Conservation (phyloP, 30 jellyfish, hydroid and myxozoan genomes). For the Calvadosia cruxmelitensis region DNA sequence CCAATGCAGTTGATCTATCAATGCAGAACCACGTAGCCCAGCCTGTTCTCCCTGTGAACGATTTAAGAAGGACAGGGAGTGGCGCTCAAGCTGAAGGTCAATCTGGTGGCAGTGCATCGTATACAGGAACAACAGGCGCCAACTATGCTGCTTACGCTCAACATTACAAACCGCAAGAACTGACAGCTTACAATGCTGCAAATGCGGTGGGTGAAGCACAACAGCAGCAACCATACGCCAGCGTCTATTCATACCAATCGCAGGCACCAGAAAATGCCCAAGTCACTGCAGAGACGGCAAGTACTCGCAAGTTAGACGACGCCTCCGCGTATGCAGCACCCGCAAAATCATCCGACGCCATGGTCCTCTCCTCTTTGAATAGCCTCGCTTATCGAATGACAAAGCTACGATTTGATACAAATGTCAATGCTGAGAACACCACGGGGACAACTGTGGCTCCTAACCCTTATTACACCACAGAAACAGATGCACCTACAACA, state of each 20-base stretch:
- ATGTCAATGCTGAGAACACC: background rate
- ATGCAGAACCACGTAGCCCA: background rate
- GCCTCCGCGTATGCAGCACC: constrained; percentile 1
- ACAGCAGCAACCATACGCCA: background rate
- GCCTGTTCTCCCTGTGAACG: background rate
- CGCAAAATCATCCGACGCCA: constrained; percentile 7
- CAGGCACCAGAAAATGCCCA: too few relatives aligned
- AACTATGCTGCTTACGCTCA: background rate
- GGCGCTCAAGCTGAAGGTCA: background rate
- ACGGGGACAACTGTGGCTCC: constrained; percentile 1
- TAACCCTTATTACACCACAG: background rate
- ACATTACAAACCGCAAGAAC: background rate
- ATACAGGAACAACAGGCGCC: too few relatives aligned
- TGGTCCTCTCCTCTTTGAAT: background rate
- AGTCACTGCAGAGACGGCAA: constrained; percentile 3
- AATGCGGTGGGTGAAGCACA: background rate
- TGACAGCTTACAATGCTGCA: background rate
- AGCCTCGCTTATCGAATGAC: background rate
- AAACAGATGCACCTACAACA: background rate
- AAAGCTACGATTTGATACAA: background rate
- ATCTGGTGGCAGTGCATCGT: background rate
- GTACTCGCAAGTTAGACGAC: background rate
- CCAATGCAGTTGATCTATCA: background rate
- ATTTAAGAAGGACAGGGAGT: background rate
- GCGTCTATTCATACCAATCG: too few relatives aligned